These are phyloP conservation scores for Rhinoptilus africanus DNA, from an alignment of 2,113 vertebrate species.

Conservation along the genomic window DNA sequence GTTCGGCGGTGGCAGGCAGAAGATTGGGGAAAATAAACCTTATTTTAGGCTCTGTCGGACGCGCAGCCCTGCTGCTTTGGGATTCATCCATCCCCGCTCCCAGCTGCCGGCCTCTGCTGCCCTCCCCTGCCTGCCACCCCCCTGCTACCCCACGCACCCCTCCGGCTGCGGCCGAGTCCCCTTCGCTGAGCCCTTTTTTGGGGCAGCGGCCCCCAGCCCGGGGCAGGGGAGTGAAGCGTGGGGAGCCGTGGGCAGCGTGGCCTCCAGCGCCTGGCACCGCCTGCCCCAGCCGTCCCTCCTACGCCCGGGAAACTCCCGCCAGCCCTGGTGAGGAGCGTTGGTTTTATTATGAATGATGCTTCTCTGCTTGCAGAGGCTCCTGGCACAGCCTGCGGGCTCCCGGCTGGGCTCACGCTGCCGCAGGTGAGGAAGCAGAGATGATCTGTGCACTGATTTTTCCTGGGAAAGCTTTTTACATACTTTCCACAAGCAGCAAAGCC, in stretches of 20 bases:
- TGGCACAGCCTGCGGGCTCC: rapidly evolving
- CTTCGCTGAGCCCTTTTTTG: neutral
- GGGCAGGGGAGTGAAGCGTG: rapidly evolving
- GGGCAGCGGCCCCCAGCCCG: rapidly evolving
- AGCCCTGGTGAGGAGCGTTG: neutral
- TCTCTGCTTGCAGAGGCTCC: neutral
- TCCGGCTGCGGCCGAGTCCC: neutral
- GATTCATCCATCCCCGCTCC: rapidly evolving
- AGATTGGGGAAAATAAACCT: neutral
- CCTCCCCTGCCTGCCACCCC: neutral
- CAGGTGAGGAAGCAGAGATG: neutral
- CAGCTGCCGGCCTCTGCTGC: neutral
- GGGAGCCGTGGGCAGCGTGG: neutral
- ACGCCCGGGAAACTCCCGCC: neutral
- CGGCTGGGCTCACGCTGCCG: neutral
- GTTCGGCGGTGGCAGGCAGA: neutral
- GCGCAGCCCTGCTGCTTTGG: rapidly evolving
- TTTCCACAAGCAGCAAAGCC: neutral
- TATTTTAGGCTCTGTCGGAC: neutral
- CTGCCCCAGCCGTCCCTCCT: neutral
- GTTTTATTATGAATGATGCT: neutral
- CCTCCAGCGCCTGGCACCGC: neutral
- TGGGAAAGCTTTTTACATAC: neutral
- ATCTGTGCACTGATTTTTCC: neutral
- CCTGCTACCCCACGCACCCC: neutral